A percentile compares a stretch with the other conserved stretches of the same genome.
Conservation (phyloP, 1,140 invertebrate genomes). For the Leptopilina boulardi region DNA sequence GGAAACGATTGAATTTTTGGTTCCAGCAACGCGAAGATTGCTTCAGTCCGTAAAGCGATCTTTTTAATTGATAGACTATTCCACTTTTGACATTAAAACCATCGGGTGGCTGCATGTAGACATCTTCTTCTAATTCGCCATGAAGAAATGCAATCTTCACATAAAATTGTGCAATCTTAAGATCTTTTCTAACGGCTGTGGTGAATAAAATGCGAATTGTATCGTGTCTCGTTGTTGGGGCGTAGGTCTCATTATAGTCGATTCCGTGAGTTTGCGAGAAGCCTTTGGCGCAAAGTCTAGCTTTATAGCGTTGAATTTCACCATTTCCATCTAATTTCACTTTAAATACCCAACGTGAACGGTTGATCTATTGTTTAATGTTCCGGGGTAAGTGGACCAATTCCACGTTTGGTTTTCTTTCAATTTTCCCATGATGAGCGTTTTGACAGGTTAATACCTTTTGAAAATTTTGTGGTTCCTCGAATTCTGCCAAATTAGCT, state of each 20-base stretch:
- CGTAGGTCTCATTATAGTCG: constrained; percentile 56
- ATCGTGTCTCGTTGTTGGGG: not conserved
- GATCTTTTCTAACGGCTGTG: not conserved
- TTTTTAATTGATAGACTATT: constrained; percentile 51
- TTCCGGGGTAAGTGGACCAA: not conserved
- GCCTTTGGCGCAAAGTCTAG: constrained; percentile 51
- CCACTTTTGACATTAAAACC: constrained; percentile 46
- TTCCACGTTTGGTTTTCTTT: too few species aligned
- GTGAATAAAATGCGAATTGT: constrained; percentile 42
- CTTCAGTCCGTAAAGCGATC: constrained; percentile 40
- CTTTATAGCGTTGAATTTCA: constrained; percentile 36
- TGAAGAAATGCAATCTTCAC: constrained; percentile 37
- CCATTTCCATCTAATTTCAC: not conserved
- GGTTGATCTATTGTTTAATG: not conserved
- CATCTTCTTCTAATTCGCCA: constrained; percentile 27
- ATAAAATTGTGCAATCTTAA: constrained; percentile 32
- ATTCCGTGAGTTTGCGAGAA: constrained; percentile 51
- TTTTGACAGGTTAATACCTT: not conserved
- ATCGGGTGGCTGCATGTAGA: constrained; percentile 54
- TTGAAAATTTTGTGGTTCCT: not conserved
- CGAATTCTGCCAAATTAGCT: not conserved
- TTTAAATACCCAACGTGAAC: not conserved
- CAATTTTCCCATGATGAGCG: not conserved
- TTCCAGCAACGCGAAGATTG: constrained; percentile 42
- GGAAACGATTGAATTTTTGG: constrained; percentile 37